phyloP scores from a whole-genome alignment of 1,140 invertebrate species.

The Cecropterus lyciades region DNA sequence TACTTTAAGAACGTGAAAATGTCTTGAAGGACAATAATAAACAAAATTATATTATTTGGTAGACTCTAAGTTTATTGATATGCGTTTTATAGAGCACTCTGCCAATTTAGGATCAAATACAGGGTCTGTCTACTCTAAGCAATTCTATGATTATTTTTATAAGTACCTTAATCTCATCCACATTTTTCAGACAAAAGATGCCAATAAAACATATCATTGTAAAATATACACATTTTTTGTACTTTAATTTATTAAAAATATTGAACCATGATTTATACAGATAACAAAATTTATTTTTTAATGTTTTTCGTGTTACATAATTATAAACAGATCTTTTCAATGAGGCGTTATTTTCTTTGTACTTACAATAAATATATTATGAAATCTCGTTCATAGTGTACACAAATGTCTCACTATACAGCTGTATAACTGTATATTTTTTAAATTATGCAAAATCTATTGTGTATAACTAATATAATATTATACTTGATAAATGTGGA shows the following conservation, averaged over 20 bases:
- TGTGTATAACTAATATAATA: neutral
- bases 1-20: no score
- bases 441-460: neutral
- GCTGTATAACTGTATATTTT: neutral
- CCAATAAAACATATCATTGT: conserved; percentile 4
- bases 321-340: no score
- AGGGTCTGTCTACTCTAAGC: conserved; percentile 57
- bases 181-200: conserved; percentile 19
- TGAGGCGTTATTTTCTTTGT: no score
- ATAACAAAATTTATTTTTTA: no score
- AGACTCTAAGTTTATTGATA: no score
- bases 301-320: no score
- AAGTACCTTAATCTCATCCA: conserved; percentile 9
- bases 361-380: no score
- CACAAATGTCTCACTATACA: neutral
- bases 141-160: conserved; percentile 37
- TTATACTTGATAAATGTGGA: conserved; percentile 12
- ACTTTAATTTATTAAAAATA: neutral
- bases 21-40: no score
- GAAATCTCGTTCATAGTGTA: no score
- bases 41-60: no score
- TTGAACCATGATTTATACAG: neutral
- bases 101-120: conserved; percentile 61
- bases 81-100: conserved; percentile 16
- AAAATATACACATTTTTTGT: neutral